Base-by-base conservation (phyloP, 2,797 vertebrate genomes). In the Myotis vivesi region DNA sequence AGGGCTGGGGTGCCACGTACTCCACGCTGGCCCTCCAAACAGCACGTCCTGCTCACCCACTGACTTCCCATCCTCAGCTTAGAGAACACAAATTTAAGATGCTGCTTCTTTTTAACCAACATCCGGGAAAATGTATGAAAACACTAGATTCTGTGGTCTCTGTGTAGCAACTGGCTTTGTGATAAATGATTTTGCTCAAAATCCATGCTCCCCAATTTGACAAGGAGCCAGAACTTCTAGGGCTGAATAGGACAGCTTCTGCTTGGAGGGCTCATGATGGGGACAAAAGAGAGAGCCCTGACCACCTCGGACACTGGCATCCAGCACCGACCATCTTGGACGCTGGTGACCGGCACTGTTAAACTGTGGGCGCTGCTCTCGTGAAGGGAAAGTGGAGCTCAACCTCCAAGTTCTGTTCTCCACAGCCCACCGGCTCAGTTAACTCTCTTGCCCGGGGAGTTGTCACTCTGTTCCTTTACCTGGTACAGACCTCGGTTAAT, bases 391-490 rank as follows among this genome's bases (percentile, higher is more conserved):
- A 7, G 23, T 0, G 44, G 59, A 44, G 41, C 22, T 6, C 13
- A 30, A 22, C 22, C 7, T 0, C 22, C 51, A 8, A 4, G 3
- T 2, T 9, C 55, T 44, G 53, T 46, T 95, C 96, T 96, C 94
- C 81, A 95, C 69, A 93, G 64, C 66, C 96, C 62, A 89, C 7
- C 59, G 90, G 72, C 85, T 84, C 33, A 62, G 89, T 1, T 49
- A 15, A 28, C 28, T 71, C 28, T 71, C 87, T 79, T 72, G 62
- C 53, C 89, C 51, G 23, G 22, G 72, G 53, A 25, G 62, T 9
- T 15, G 73, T 23, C 64, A 64, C 81, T 55, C 62, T 10, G 6
- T 46, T 62, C 49, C 87, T 72, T 93, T 53, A 73, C 0, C 64
- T 12, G 73, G 76, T 75, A 89, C 11, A n/a, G 46, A 46, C 72